Conservation (phyloP, 2,113 vertebrate species). For the Carettochelys insculpta region DNA sequence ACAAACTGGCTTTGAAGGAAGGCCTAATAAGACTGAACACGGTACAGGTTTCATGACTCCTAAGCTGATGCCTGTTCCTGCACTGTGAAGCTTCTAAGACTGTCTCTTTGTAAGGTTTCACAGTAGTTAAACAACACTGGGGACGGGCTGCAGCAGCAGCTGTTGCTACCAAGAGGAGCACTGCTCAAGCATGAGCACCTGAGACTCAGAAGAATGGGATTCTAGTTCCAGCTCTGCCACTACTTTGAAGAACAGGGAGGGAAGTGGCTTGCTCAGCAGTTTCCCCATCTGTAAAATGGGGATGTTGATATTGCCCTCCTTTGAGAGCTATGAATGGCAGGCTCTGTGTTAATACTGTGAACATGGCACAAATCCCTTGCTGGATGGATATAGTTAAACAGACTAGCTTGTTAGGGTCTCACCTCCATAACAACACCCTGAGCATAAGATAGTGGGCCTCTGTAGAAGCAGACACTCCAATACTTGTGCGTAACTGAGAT, state of each 20-base stretch:
- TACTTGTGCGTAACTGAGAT: accelerated
- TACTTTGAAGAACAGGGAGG: too few relatives aligned
- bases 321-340: too few relatives aligned
- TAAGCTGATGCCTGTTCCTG: background rate
- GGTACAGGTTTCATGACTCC: background rate
- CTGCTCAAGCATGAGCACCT: background rate
- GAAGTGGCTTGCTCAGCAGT: too few relatives aligned
- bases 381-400: background rate
- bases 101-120: background rate
- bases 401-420: background rate
- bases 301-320: too few relatives aligned
- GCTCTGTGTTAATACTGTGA: too few relatives aligned
- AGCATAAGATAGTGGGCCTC: background rate
- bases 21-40: background rate
- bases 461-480: background rate
- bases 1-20: background rate
- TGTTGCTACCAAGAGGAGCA: constrained; percentile 8
- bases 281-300: too few relatives aligned
- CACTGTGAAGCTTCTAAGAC: background rate
- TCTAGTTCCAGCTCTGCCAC: too few relatives aligned
- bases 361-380: background rate
- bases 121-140: background rate
- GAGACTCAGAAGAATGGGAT: too few relatives aligned
- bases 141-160: background rate
- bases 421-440: background rate